Evolutionary conservation across 92 coral and sea anemone species (phyloP).

Genomic region (Parazoanthus atlanticus): DNA sequence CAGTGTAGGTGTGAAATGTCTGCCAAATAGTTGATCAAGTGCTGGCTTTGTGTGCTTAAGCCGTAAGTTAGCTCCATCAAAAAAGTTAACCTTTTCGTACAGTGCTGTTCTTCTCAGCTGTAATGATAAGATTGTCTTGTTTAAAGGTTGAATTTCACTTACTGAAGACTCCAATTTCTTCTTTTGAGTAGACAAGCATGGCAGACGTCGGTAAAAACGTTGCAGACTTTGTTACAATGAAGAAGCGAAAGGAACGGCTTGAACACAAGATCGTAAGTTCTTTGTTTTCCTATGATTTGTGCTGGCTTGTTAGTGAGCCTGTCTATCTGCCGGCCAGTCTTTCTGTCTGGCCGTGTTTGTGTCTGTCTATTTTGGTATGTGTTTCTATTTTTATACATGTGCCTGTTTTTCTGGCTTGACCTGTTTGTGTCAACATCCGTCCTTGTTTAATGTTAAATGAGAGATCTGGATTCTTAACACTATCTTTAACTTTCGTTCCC

Average conservation of each 20-base stretch:
- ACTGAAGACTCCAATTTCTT: neutral
- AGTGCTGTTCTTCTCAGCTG: neutral
- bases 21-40: too few species aligned
- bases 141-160: neutral
- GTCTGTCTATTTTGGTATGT: neutral
- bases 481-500: neutral
- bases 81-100: too few species aligned
- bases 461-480: too few species aligned
- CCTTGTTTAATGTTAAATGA: too few species aligned
- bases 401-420: neutral
- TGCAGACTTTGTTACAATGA: constrained; percentile 75
- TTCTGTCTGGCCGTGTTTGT: neutral
- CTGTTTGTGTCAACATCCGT: too few species aligned
- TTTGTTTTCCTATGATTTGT: too few species aligned
- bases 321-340: neutral
- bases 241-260: constrained; percentile 83
- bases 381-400: neutral
- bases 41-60: too few species aligned
- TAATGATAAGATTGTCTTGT: neutral
- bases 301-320: too few species aligned
- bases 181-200: constrained; percentile 32
- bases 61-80: too few species aligned
- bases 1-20: too few species aligned
- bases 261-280: constrained; percentile 83
- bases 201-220: constrained; percentile 43